A percentile compares a stretch with the other conserved stretches of the same genome.
These are phyloP conservation scores for Emydoidea blandingii DNA, from an alignment of 2,797 vertebrate genomes.

Conservation along the genomic window DNA sequence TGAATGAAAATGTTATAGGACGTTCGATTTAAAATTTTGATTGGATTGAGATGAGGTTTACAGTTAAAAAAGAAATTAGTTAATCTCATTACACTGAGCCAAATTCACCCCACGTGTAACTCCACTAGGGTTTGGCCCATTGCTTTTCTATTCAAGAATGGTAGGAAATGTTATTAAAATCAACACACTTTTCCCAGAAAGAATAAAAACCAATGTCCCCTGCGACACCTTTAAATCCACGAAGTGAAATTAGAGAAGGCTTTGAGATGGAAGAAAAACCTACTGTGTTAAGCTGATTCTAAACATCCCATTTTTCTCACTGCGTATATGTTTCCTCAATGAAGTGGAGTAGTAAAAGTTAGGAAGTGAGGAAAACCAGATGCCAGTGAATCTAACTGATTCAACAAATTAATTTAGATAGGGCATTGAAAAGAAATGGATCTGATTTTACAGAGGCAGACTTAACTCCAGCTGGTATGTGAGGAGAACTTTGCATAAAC, in stretches of 20 bases:
- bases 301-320: neutral
- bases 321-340: neutral
- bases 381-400: neutral
- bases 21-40: slow-evolving; percentile 66
- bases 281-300: neutral
- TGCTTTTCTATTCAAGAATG: neutral
- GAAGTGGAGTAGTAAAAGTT: neutral
- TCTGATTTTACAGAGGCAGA: neutral
- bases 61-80: slow-evolving; percentile 65
- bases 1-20: slow-evolving; percentile 72
- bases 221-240: neutral
- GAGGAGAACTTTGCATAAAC: neutral
- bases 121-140: slow-evolving; percentile 17
- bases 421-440: neutral
- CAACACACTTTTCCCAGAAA: neutral
- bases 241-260: neutral
- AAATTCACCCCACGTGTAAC: neutral
- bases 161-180: neutral
- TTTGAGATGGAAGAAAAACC: slow-evolving; percentile 8
- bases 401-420: neutral
- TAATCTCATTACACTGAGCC: slow-evolving; percentile 34
- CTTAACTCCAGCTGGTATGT: neutral
- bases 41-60: slow-evolving; percentile 57
- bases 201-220: neutral
- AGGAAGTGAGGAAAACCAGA: neutral